Evolutionary conservation across 2,888 invertebrate species (phyloP).

Genomic region (Melanargia galathea): DNA sequence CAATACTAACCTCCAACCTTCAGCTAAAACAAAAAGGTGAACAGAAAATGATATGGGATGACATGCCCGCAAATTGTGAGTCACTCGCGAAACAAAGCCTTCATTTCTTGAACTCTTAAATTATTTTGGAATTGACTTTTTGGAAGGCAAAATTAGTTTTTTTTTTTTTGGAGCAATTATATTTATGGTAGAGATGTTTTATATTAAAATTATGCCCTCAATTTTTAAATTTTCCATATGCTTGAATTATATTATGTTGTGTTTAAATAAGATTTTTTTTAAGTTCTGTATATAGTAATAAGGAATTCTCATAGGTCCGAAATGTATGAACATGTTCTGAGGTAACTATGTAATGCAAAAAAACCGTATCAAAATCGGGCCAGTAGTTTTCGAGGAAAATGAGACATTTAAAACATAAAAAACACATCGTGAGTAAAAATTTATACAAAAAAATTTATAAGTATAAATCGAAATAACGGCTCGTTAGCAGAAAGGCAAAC

Average conservation of each 20-base stretch:
- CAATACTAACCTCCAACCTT: slow-evolving; percentile 42
- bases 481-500: slow-evolving; percentile 8
- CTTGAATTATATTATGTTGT: too few relatives aligned
- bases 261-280: too few relatives aligned
- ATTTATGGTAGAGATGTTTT: neutral
- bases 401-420: too few relatives aligned
- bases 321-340: too few relatives aligned
- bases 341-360: too few relatives aligned
- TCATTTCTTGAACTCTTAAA: slow-evolving; percentile 27
- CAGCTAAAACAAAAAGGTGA: slow-evolving; percentile 43
- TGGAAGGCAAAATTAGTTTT: slow-evolving; percentile 7
- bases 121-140: slow-evolving; percentile 3
- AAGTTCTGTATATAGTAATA: too few relatives aligned
- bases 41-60: slow-evolving; percentile 56
- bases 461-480: neutral
- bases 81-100: slow-evolving; percentile 39
- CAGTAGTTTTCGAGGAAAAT: too few relatives aligned
- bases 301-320: too few relatives aligned
- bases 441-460: too few relatives aligned
- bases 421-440: too few relatives aligned
- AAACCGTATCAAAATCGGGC: too few relatives aligned
- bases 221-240: too few relatives aligned
- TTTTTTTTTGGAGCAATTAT: neutral
- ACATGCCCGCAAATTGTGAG: slow-evolving; percentile 45
- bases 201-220: neutral